These are phyloP conservation scores for Drosophila vallismaia DNA, from an alignment of 2,888 invertebrate species.

Conservation along the genomic window DNA sequence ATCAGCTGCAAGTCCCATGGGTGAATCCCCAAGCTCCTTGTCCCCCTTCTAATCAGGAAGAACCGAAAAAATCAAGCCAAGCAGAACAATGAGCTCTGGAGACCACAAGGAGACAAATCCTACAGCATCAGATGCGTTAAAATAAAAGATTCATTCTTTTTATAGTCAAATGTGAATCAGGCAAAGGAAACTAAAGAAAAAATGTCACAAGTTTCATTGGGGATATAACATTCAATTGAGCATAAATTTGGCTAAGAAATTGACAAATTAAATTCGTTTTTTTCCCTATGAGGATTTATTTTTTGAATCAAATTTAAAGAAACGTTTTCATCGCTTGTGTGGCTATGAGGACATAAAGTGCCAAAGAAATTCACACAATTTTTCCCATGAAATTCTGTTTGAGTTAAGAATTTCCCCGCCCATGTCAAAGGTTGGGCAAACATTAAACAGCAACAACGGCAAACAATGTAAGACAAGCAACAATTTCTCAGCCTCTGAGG, in stretches of 20 bases:
- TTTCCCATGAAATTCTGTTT: constrained; percentile 9
- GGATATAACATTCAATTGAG: constrained; percentile 3
- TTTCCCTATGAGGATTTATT: neutral
- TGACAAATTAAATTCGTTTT: neutral
- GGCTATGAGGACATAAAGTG: constrained; percentile 13
- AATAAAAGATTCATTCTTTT: constrained; percentile 44
- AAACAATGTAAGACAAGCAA: constrained; percentile 41
- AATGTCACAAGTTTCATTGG: constrained; percentile 32
- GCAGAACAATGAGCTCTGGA: constrained; percentile 18
- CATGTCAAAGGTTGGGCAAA: constrained; percentile 36
- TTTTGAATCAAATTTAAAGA: neutral
- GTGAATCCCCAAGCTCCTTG: constrained; percentile 27
- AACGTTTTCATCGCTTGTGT: neutral
- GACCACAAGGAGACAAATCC: constrained; percentile 1
- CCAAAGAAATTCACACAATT: constrained; percentile 13
- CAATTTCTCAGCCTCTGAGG: constrained; percentile 49
- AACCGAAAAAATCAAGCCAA: constrained; percentile 34
- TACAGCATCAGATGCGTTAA: constrained; percentile 44
- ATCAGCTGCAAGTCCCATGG: constrained; percentile 57
- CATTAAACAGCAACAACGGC: constrained; percentile 37
- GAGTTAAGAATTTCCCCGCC: constrained; percentile 17
- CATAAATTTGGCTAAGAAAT: neutral
- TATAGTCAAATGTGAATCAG: constrained; percentile 35
- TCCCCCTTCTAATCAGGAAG: constrained; percentile 31
- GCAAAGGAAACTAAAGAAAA: constrained; percentile 1